Evolutionary conservation across 2,113 vertebrate species (phyloP), one percentile per base, ranked within the genome.

Genomic region (Phaethon lepturus): DNA sequence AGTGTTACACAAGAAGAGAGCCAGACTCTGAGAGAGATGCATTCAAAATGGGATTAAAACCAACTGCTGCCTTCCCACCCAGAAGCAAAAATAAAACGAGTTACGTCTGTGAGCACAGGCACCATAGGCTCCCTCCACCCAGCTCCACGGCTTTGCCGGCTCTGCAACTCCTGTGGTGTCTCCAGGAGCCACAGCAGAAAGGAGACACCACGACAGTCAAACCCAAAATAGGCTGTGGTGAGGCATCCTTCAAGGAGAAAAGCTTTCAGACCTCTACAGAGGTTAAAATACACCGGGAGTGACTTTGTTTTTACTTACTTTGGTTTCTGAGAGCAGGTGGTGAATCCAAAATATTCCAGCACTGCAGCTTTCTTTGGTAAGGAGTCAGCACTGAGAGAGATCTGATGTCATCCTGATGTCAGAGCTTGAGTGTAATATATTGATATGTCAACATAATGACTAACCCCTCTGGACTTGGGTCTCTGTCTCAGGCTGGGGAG

Each of bases 11-110:
- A 53, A 96, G 77, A 66, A 60, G n/a, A 93, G 83, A 94, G 58
- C 29, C 93, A 95, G 82, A 76, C 42, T 85, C 66, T 18, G 63
- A 88, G 81, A 82, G 71, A 95, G 44, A 81, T 3, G 3, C 44
- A 64, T 95, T 96, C 66, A 74, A 86, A 81, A 11, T 62, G n/a
- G 72, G 75, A 90, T 96, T 95, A 92, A 93, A 96, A 96, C 23
- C 66, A 93, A 94, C 77, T 91, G 77, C 67, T 91, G 89, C 69
- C 83, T 94, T 95, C 90, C 75, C 80, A 97, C 77, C 72, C 76
- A 93, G 81, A 93, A 95, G 59, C 88, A 90, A 91, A 89, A 93
- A 78, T 72, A 86, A 95, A 96, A 60, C 0, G 0, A 87, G 58
- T 3, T 0, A 40, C 1, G 14, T 15, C 76, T 56, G 49, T 45